Evolutionary conservation across 2,113 vertebrate species (phyloP).

Genomic region (Phylloscopus trochilus): DNA sequence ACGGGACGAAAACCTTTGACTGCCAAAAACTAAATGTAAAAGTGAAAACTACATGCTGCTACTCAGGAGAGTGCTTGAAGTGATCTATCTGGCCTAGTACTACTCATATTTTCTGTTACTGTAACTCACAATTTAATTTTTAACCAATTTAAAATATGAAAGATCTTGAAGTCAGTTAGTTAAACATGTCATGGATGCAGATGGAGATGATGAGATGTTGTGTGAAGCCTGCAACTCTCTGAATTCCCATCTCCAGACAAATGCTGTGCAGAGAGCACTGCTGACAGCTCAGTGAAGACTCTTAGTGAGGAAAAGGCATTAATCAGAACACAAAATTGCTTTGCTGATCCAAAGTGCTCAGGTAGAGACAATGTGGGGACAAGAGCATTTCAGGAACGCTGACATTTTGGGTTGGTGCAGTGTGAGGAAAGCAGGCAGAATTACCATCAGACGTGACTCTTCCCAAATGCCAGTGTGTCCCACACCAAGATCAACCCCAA

Average conservation of each 20-base stretch:
- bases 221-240: not conserved
- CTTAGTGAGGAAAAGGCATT: not conserved
- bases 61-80: not conserved
- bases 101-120: not conserved
- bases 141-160: not conserved
- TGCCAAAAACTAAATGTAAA: constrained; percentile 47
- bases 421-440: constrained; percentile 9
- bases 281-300: not conserved
- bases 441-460: not conserved
- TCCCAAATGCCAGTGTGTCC: not conserved
- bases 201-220: not conserved
- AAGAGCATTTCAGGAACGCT: not conserved
- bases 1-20: not conserved
- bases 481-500: not conserved
- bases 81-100: not conserved
- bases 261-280: not conserved
- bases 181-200: not conserved
- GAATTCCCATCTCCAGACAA: not conserved
- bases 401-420: not conserved
- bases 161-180: not conserved
- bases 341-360: not conserved
- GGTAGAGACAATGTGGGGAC: not conserved
- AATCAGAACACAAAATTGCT: not conserved
- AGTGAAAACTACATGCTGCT: constrained; percentile 17
- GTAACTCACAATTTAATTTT: not conserved